phyloP scores from a whole-genome alignment of 2,888 invertebrate species.

The Drosophila seclusa region DNA sequence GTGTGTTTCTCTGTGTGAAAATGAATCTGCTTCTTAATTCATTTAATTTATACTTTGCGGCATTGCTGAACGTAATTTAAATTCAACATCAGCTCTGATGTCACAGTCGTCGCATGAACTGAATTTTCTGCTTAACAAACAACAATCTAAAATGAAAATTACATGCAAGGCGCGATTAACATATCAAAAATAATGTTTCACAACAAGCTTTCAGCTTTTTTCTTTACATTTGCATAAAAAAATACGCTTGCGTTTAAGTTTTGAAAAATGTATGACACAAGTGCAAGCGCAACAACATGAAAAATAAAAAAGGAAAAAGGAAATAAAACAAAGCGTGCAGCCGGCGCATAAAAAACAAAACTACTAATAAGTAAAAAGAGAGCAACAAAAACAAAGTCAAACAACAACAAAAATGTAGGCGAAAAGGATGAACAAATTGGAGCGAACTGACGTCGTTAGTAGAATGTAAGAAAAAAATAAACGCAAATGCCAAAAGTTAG shows the following conservation, averaged over 20 bases:
- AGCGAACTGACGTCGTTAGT: conserved; percentile 58
- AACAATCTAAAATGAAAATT: conserved; percentile 78
- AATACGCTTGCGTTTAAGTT: conserved; percentile 58
- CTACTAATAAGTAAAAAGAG: conserved; percentile 68
- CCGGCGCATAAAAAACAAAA: conserved; percentile 67
- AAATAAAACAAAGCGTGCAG: conserved; percentile 56
- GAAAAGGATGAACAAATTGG: conserved; percentile 22
- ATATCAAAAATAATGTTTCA: conserved; percentile 75
- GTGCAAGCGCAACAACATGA: conserved; percentile 48
- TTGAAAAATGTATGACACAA: conserved; percentile 68
- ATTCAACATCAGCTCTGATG: conserved; percentile 37
- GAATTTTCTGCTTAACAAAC: conserved; percentile 57
- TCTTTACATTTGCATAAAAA: conserved; percentile 40
- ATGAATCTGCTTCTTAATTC: conserved; percentile 30
- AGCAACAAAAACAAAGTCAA: conserved; percentile 24
- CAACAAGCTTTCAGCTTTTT: conserved; percentile 64
- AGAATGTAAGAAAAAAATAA: conserved; percentile 25
- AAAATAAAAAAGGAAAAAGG: conserved; percentile 7
- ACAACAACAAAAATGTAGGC: conserved; percentile 9
- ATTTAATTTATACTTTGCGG: conserved; percentile 48
- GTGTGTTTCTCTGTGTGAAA: conserved; percentile 1
- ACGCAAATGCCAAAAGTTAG: neutral
- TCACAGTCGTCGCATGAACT: conserved; percentile 14
- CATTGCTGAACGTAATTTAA: conserved; percentile 59
- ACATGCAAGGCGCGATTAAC: conserved; percentile 76